phyloP scores from a whole-genome alignment of 2,113 vertebrate genomes.

The Pardalotus punctatus region DNA sequence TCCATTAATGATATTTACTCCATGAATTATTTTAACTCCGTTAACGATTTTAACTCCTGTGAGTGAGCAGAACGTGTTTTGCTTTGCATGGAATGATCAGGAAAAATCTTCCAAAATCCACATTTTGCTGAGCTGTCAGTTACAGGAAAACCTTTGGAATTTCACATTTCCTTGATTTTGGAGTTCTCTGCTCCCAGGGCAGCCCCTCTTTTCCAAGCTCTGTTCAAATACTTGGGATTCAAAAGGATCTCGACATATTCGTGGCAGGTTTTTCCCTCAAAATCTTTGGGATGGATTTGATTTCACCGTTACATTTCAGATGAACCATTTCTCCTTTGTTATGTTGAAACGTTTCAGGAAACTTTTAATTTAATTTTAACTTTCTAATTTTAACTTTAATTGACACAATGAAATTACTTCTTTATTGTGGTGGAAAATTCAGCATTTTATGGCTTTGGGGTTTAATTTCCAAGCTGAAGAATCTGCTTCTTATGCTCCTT shows the following conservation, averaged over 20 bases:
- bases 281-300: neutral
- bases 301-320: neutral
- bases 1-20: neutral
- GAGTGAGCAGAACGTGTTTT: neutral
- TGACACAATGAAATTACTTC: neutral
- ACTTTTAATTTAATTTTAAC: neutral
- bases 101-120: neutral
- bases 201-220: neutral
- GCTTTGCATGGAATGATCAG: neutral
- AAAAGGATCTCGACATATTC: rapidly evolving
- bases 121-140: neutral
- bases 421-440: neutral
- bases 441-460: rapidly evolving
- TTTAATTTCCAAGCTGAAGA: neutral
- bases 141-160: rapidly evolving
- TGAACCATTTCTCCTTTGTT: neutral
- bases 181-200: neutral
- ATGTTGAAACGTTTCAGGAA: rapidly evolving
- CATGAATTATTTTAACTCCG: neutral
- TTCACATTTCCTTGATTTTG: neutral
- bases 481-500: neutral
- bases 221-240: neutral
- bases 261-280: neutral
- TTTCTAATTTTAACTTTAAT: neutral
- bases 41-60: neutral